Conservation (phyloP, 2,797 vertebrate species). For the Bovichtus variegatus region DNA sequence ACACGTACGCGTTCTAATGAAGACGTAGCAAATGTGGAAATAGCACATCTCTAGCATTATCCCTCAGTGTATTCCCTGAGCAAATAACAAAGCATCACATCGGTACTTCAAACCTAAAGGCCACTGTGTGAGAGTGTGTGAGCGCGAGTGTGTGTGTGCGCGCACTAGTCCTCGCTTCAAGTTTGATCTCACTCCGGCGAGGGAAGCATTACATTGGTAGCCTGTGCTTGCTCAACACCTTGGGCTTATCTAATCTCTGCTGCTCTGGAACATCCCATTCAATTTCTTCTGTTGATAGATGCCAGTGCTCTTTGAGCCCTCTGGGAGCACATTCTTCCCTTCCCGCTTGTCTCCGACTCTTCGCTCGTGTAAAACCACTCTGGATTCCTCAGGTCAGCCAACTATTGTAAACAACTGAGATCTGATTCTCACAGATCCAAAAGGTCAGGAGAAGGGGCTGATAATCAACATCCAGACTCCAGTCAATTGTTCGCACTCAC, state of each 20-base stretch:
- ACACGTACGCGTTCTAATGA: conserved; percentile 31
- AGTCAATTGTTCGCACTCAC: not conserved
- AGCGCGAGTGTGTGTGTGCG: not conserved
- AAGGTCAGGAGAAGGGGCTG: conserved; percentile 67
- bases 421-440: conserved; percentile 65
- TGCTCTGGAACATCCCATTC: conserved; percentile 75
- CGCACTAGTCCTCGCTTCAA: conserved; percentile 30
- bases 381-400: conserved; percentile 65
- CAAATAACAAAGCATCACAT: conserved; percentile 64
- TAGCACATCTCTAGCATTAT: conserved; percentile 31
- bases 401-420: conserved; percentile 62
- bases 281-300: conserved; percentile 79
- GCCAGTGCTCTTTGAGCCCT: conserved; percentile 75
- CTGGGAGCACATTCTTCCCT: conserved; percentile 60
- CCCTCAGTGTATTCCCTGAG: conserved; percentile 51
- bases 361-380: conserved; percentile 58
- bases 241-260: conserved; percentile 74
- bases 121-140: conserved; percentile 10
- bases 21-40: conserved; percentile 46
- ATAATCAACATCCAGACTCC: conserved; percentile 51
- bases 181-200: conserved; percentile 53
- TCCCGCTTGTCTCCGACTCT: conserved; percentile 34
- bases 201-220: conserved; percentile 53
- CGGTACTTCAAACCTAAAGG: conserved; percentile 41
- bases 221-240: conserved; percentile 67